Conservation (phyloP, 2,113 vertebrate species). For the Ctenodactylus gundi region DNA sequence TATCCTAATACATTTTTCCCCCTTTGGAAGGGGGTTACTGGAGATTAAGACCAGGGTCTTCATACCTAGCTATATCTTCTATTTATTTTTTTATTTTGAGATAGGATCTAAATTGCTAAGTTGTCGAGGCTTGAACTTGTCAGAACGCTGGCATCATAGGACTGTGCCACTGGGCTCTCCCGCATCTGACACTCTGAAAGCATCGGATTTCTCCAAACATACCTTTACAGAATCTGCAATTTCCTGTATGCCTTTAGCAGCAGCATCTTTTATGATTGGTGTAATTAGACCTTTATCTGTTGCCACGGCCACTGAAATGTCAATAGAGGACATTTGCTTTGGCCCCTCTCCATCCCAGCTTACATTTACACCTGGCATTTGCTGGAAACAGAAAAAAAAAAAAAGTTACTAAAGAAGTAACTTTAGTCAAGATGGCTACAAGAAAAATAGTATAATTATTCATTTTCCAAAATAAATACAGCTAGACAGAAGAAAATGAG, state of each 20-base stretch:
- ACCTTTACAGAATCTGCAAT: slow-evolving; percentile 94
- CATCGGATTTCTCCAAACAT: slow-evolving; percentile 18
- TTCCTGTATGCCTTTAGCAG: slow-evolving; percentile 92
- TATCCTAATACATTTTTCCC: too few relatives aligned
- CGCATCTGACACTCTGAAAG: slow-evolving; percentile 47
- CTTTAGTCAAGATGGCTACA: not conserved
- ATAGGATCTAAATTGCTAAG: too few relatives aligned
- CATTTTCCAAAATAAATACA: slow-evolving; percentile 45
- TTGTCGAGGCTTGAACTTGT: too few relatives aligned
- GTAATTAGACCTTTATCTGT: slow-evolving; percentile 95
- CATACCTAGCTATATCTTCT: too few relatives aligned
- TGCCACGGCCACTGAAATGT: slow-evolving; percentile 95
- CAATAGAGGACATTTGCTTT: slow-evolving; percentile 88
- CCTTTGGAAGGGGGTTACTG: too few relatives aligned
- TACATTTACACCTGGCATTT: slow-evolving; percentile 95
- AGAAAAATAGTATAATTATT: slow-evolving; percentile 44
- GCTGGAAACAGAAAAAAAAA: slow-evolving; percentile 81
- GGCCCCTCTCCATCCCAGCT: slow-evolving; percentile 92
- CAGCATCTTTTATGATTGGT: slow-evolving; percentile 94
- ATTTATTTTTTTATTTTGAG: too few relatives aligned
- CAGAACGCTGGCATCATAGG: too few relatives aligned
- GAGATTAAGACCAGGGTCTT: too few relatives aligned
- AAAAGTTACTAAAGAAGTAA: slow-evolving; percentile 44
- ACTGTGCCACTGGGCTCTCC: too few relatives aligned
- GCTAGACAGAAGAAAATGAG: slow-evolving; percentile 13